Evolutionary conservation across 2,888 invertebrate species (phyloP).

Genomic region (Ennomos quercinarius): DNA sequence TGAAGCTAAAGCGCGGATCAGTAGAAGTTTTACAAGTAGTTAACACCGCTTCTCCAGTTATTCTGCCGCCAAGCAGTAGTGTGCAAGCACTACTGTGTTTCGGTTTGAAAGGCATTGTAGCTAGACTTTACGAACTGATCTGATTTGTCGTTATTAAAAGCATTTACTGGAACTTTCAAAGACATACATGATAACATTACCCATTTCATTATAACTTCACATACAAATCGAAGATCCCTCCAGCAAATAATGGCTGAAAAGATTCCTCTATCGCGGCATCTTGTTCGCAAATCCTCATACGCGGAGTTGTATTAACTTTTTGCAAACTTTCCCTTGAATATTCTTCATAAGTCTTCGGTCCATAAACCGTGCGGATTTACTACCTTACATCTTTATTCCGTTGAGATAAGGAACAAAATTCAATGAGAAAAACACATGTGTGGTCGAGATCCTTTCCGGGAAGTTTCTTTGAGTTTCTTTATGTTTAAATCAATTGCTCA

Average conservation of each 20-base stretch:
- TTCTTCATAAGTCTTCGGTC: slow-evolving; percentile 30
- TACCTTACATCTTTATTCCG: slow-evolving; percentile 16
- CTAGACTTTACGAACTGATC: no score
- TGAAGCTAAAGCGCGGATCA: background rate
- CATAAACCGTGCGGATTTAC: slow-evolving; percentile 34
- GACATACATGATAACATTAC: slow-evolving; percentile 20
- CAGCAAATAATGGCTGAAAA: slow-evolving; percentile 29
- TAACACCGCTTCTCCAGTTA: no score
- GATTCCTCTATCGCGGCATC: slow-evolving; percentile 35
- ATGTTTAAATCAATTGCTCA: slow-evolving; percentile 37
- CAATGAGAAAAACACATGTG: slow-evolving; percentile 18
- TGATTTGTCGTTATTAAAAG: no score
- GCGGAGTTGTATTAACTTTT: slow-evolving; percentile 40
- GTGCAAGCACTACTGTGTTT: no score
- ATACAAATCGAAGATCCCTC: slow-evolving; percentile 29
- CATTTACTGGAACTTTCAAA: background rate
- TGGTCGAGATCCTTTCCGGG: slow-evolving; percentile 25
- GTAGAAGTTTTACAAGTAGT: slow-evolving; percentile 11
- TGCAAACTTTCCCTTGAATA: slow-evolving; percentile 39
- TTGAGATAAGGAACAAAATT: slow-evolving; percentile 24
- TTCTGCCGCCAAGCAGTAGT: no score
- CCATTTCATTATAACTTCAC: slow-evolving; percentile 31
- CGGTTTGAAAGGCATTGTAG: no score
- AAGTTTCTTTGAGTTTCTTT: slow-evolving; percentile 28
- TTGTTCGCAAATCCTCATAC: slow-evolving; percentile 42